These are phyloP conservation scores for Aradus depressus DNA, from an alignment of 2,888 invertebrate species.

Conservation along the genomic window DNA sequence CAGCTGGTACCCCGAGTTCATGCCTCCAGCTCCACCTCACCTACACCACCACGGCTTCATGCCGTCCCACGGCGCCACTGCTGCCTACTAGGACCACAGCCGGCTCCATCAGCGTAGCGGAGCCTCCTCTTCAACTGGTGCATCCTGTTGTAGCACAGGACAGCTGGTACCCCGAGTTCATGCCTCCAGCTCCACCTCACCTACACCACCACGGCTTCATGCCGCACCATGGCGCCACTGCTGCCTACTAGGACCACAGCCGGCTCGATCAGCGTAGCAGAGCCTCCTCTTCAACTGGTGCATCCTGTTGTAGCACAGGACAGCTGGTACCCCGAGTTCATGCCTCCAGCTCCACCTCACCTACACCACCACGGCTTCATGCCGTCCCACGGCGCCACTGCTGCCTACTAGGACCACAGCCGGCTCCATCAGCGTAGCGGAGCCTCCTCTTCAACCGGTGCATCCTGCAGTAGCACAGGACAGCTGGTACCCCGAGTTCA, in stretches of 20 bases:
- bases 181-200: conserved; percentile 44
- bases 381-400: conserved; percentile 52
- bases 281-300: conserved; percentile 39
- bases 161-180: too few species aligned
- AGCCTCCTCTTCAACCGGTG: too few species aligned
- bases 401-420: conserved; percentile 55
- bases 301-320: conserved; percentile 42
- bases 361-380: conserved; percentile 38
- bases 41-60: conserved; percentile 40
- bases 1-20: too few species aligned
- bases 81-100: too few species aligned
- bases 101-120: too few species aligned
- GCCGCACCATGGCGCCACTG: too few species aligned
- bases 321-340: conserved; percentile 34
- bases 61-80: too few species aligned
- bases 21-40: conserved; percentile 42
- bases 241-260: conserved; percentile 65
- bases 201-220: conserved; percentile 29
- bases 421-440: too few species aligned
- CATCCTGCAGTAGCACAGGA: too few species aligned
- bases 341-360: conserved; percentile 37
- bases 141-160: too few species aligned
- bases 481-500: too few species aligned
- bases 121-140: too few species aligned
- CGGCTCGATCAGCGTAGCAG: conserved; percentile 59